Conservation (phyloP, 2,797 vertebrate genomes). For the Peromyscus attwateri region DNA sequence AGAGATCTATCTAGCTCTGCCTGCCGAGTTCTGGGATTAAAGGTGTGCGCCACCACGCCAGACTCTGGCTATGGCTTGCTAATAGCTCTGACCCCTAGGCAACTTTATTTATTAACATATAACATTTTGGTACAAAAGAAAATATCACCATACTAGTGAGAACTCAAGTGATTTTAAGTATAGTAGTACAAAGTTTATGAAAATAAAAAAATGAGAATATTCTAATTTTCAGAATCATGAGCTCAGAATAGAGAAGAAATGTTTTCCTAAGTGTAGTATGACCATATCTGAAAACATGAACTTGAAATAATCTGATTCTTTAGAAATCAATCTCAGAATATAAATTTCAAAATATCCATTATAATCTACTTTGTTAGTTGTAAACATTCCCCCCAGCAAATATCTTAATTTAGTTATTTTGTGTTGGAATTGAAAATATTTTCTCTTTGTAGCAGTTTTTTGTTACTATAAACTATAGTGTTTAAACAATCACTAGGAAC, state of each 20-base stretch:
- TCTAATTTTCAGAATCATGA: neutral
- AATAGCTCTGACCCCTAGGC: no score
- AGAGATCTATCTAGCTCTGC: no score
- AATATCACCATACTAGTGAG: no score
- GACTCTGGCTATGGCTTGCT: no score
- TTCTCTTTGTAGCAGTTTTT: no score
- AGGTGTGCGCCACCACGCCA: no score
- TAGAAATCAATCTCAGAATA: neutral
- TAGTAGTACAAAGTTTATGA: neutral
- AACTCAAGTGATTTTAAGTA: conserved; percentile 24
- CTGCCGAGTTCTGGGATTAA: no score
- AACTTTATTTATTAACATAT: no score
- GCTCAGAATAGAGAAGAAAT: neutral
- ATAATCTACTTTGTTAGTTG: neutral
- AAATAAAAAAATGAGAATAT: conserved; percentile 5
- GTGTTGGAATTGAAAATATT: conserved; percentile 4
- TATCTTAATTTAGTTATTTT: conserved; percentile 20
- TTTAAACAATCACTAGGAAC: neutral
- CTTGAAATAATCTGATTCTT: neutral
- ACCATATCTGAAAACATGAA: conserved; percentile 1
- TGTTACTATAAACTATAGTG: neutral
- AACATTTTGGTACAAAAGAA: no score
- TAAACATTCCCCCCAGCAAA: neutral
- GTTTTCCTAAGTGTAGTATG: neutral
- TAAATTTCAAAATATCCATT: conserved; percentile 22